phyloP scores from a whole-genome alignment of 2,113 vertebrate genomes.

The Burhinus oedicnemus region DNA sequence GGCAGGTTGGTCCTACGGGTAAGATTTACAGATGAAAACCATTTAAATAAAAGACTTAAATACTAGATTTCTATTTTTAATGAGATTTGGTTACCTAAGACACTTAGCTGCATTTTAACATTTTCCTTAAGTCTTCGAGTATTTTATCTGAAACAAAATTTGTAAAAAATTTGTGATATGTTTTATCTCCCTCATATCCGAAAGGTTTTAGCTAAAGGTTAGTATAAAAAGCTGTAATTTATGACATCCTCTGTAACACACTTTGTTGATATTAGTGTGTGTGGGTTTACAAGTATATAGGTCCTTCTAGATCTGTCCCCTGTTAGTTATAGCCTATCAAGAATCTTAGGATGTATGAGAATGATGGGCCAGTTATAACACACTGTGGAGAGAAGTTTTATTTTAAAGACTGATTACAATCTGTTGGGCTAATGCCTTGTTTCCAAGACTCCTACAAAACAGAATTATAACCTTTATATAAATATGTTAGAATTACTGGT shows the following conservation, averaged over 20 bases:
- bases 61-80: not conserved
- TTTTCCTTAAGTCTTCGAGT: not conserved
- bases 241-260: not conserved
- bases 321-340: not conserved
- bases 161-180: not conserved
- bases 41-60: not conserved
- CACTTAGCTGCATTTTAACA: not conserved
- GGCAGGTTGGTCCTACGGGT: not conserved
- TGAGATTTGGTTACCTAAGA: not conserved
- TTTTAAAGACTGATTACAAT: not conserved
- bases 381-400: not conserved
- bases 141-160: not conserved
- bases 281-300: not conserved
- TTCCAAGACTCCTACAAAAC: not conserved
- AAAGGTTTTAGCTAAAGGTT: not conserved
- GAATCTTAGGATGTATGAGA: not conserved
- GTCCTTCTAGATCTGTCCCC: not conserved
- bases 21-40: not conserved
- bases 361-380: not conserved
- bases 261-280: not conserved
- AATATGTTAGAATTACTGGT: not conserved
- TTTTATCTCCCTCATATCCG: not conserved
- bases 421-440: not conserved
- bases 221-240: not conserved
- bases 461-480: not conserved